Conservation (phyloP, 2,113 vertebrate species). For the Erinaceus europaeus region DNA sequence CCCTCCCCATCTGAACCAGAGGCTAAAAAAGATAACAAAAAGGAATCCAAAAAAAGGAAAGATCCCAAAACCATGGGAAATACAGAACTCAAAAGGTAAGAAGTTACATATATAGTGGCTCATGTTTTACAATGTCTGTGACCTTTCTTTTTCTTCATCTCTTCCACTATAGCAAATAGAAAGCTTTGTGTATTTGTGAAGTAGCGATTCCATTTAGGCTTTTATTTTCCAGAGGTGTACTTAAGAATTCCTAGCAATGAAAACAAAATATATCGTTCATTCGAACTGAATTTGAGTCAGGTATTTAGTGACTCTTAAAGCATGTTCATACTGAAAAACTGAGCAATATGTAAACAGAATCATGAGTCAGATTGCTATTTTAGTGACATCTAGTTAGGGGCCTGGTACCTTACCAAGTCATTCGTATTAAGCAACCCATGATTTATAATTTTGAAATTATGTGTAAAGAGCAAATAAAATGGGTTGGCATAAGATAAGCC, state of each 20-base stretch:
- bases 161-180: background rate
- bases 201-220: too few species aligned
- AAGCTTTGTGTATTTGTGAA: background rate
- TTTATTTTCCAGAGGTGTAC: background rate
- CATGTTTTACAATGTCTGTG: slow-evolving; percentile 10
- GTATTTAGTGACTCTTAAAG: slow-evolving; percentile 33
- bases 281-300: slow-evolving; percentile 30
- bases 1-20: slow-evolving; percentile 84
- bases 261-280: background rate
- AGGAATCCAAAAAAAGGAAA: slow-evolving; percentile 95
- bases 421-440: slow-evolving; percentile 29
- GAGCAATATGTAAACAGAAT: slow-evolving; percentile 40
- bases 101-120: slow-evolving; percentile 52
- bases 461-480: slow-evolving; percentile 35
- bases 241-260: slow-evolving; percentile 26
- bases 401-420: slow-evolving; percentile 54
- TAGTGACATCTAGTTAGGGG: background rate
- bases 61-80: slow-evolving; percentile 88
- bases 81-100: slow-evolving; percentile 92
- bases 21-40: slow-evolving; percentile 92
- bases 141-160: background rate
- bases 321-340: slow-evolving; percentile 24
- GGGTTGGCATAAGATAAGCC: background rate
- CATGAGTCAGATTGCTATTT: slow-evolving; percentile 44
- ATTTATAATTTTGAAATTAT: slow-evolving; percentile 39